Conservation (phyloP, 2,888 invertebrate species). For the Drosophila ezoana region DNA sequence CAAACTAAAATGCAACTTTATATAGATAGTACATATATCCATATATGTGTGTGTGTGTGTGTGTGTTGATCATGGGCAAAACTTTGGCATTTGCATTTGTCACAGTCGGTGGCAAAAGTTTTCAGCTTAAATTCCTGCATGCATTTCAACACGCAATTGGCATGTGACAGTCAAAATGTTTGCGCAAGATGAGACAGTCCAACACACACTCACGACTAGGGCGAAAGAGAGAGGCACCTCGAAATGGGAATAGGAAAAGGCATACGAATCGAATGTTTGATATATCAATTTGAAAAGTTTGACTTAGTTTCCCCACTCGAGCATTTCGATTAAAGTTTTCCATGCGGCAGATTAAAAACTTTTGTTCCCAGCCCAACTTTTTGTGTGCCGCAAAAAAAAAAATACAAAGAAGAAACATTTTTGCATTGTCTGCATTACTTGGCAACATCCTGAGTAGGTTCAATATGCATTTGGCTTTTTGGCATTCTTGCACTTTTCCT, state of each 20-base stretch:
- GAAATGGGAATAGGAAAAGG: conserved; percentile 7
- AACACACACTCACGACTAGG: not conserved
- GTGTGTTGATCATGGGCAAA: conserved; percentile 31
- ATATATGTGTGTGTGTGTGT: not conserved
- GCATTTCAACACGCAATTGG: conserved; percentile 76
- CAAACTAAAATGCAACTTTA: conserved; percentile 28
- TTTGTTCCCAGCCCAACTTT: conserved; percentile 56
- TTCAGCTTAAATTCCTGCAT: conserved; percentile 78
- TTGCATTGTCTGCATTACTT: conserved; percentile 58
- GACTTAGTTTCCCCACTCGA: conserved; percentile 70
- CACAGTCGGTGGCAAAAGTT: conserved; percentile 70
- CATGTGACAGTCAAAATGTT: conserved; percentile 77
- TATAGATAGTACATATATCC: not conserved
- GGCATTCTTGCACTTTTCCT: conserved; percentile 17
- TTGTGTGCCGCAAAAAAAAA: conserved; percentile 38
- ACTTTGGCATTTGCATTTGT: conserved; percentile 79
- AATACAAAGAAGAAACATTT: conserved; percentile 12
- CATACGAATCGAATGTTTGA: conserved; percentile 77
- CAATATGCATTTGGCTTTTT: conserved; percentile 41
- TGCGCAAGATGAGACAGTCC: conserved; percentile 49
- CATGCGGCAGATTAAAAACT: conserved; percentile 79
- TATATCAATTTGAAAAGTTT: conserved; percentile 81
- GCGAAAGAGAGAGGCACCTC: not conserved
- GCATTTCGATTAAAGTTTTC: conserved; percentile 78
- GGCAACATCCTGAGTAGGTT: conserved; percentile 43